Evolutionary conservation across 2,888 invertebrate genomes (phyloP).

Genomic region (Cartodere bifasciata): DNA sequence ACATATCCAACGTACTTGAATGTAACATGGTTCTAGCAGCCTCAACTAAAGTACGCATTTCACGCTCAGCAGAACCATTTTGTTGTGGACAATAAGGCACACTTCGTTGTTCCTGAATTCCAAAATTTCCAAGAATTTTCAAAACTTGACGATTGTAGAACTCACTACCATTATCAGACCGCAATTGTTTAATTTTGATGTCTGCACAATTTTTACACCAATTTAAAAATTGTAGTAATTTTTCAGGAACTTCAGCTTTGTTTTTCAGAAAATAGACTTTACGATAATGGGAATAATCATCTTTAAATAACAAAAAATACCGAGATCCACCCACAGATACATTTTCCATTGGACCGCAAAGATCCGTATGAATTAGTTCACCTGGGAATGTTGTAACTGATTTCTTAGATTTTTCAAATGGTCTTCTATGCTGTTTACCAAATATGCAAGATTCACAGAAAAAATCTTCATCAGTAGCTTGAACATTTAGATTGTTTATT

Average conservation of each 20-base stretch:
- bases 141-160: slow-evolving; percentile 19
- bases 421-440: slow-evolving; percentile 6
- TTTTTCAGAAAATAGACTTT: slow-evolving; percentile 16
- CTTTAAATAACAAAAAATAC: slow-evolving; percentile 16
- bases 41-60: slow-evolving; percentile 26
- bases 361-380: slow-evolving; percentile 12
- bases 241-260: slow-evolving; percentile 15
- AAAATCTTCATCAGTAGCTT: background rate
- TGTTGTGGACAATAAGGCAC: slow-evolving; percentile 27
- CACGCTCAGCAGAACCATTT: slow-evolving; percentile 27
- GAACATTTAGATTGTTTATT: slow-evolving; percentile 8
- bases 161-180: slow-evolving; percentile 23
- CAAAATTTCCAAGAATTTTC: slow-evolving; percentile 15
- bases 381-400: background rate
- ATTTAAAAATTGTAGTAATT: slow-evolving; percentile 15
- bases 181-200: slow-evolving; percentile 17
- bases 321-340: slow-evolving; percentile 8
- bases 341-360: slow-evolving; percentile 13
- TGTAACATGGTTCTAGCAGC: slow-evolving; percentile 21
- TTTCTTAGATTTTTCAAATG: slow-evolving; percentile 2
- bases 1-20: slow-evolving; percentile 16
- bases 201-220: slow-evolving; percentile 20
- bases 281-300: slow-evolving; percentile 16
- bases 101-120: slow-evolving; percentile 22
- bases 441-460: slow-evolving; percentile 1